Base-by-base conservation (phyloP, 2,113 vertebrate species). In the Thalassarche chlororhynchos region DNA sequence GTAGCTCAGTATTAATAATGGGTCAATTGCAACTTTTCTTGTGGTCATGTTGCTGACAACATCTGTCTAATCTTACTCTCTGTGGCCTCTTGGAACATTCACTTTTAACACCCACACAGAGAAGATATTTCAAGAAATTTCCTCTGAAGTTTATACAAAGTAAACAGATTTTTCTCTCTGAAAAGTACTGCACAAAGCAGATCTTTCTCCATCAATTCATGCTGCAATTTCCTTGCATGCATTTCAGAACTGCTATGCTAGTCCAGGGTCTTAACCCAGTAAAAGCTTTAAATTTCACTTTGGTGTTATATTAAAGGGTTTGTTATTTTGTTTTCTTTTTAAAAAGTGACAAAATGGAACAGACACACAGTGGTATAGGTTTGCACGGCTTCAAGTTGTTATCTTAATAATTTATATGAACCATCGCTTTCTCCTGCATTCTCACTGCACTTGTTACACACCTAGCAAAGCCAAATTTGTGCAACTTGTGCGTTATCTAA, bases 41-140 rank as follows among this genome's bases (percentile, higher is more conserved):
- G 98, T 98, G 98, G 98, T 98, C 88, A 20, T 80, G 90, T 97
- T 97, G 95, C 98, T 98, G 98, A 98, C 96, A 98, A 91, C 98
- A 97, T 98, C 96, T 98, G 96, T 89, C 97, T 98, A 95, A 97
- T 98, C 97, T 98, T 96, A 94, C 64, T 90, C 74, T 98, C 96
- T 97, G 97, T 98, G 98, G 98, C 98, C 97, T 98, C 97, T 98
- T 98, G 98, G 96, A 96, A 97, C 97, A 71, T 96, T 98, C 93
- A 74, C 93, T 98, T 98, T 97, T 97, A 97, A 98, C 98, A 98
- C 98, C 98, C 97, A 98, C 98, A 98, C 98, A 97, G 81, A 97
- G 95, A 85, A 94, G 96, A 98, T 96, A 97, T 98, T 99, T 98
- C 97, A 98, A 97, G 96, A 97, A 93, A 96, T 95, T 97, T 97